Conservation (phyloP, 2,797 vertebrate genomes). For the Enteromius paludinosus region DNA sequence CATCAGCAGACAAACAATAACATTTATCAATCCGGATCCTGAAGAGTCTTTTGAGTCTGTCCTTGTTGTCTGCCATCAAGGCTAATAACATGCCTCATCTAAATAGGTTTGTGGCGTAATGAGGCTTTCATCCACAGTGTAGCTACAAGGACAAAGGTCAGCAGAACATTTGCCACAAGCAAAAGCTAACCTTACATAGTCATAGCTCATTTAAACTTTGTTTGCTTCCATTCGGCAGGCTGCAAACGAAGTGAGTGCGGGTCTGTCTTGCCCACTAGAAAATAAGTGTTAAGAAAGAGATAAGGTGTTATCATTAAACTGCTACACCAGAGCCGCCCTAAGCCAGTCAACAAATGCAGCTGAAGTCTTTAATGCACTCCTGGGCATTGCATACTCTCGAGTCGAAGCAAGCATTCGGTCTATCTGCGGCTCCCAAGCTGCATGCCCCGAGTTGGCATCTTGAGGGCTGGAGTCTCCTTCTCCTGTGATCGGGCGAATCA, state of each 20-base stretch:
- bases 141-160: conserved; percentile 31
- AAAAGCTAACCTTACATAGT: conserved; percentile 2
- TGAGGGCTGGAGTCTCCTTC: conserved; percentile 25
- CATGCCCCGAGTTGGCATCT: conserved; percentile 35
- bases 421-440: conserved; percentile 50
- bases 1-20: conserved; percentile 28
- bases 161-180: conserved; percentile 24
- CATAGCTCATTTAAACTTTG: conserved; percentile 19
- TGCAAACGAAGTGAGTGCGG: conserved; percentile 39
- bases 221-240: not conserved
- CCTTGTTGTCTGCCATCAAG: conserved; percentile 17
- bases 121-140: conserved; percentile 20
- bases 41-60: conserved; percentile 25
- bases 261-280: conserved; percentile 32
- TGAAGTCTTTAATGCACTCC: conserved; percentile 37
- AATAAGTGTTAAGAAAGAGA: conserved; percentile 51
- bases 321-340: conserved; percentile 32
- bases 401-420: conserved; percentile 2
- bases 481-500: not conserved
- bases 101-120: conserved; percentile 20
- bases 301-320: conserved; percentile 51
- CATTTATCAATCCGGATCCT: conserved; percentile 16
- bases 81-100: conserved; percentile 16
- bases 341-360: conserved; percentile 39
- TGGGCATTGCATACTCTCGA: conserved; percentile 33